Evolutionary conservation across 2,888 invertebrate species (phyloP).

Genomic region (Merodon equestris): DNA sequence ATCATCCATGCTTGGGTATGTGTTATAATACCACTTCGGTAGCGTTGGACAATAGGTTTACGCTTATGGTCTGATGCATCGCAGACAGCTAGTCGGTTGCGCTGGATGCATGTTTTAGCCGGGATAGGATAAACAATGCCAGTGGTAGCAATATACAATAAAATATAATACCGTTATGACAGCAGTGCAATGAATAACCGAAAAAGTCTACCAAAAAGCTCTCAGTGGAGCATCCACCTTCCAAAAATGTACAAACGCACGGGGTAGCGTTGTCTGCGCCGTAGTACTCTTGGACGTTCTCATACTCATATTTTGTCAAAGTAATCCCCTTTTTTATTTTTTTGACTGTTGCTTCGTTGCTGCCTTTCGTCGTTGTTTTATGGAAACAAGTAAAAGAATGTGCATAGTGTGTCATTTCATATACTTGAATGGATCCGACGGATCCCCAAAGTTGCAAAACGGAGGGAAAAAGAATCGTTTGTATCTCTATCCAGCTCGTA

Average conservation of each 20-base stretch:
- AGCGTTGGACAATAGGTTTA: slow-evolving; percentile 4
- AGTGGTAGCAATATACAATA: slow-evolving; percentile 35
- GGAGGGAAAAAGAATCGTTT: slow-evolving; percentile 14
- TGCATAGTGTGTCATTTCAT: slow-evolving; percentile 63
- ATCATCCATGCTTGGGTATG: slow-evolving; percentile 39
- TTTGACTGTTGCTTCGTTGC: slow-evolving; percentile 30
- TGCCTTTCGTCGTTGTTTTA: slow-evolving; percentile 34
- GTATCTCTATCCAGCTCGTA: slow-evolving; percentile 35
- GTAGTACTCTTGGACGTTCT: slow-evolving; percentile 40
- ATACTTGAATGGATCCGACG: slow-evolving; percentile 52
- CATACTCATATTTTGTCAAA: slow-evolving; percentile 38
- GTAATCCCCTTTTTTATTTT: slow-evolving; percentile 56
- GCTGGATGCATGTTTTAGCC: too few relatives aligned
- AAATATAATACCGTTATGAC: slow-evolving; percentile 49
- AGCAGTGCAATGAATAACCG: slow-evolving; percentile 38
- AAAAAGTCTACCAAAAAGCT: too few relatives aligned
- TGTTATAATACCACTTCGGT: not conserved
- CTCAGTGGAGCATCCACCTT: too few relatives aligned
- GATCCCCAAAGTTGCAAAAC: slow-evolving; percentile 1
- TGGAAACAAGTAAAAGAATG: slow-evolving; percentile 57
- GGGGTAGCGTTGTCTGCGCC: not conserved
- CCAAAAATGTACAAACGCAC: too few relatives aligned
- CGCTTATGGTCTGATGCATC: slow-evolving; percentile 16
- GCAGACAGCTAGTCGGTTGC: not conserved
- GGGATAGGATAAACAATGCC: slow-evolving; percentile 39